These are phyloP conservation scores for Apeltes quadracus DNA, from an alignment of 2,113 vertebrate species.

Conservation along the genomic window DNA sequence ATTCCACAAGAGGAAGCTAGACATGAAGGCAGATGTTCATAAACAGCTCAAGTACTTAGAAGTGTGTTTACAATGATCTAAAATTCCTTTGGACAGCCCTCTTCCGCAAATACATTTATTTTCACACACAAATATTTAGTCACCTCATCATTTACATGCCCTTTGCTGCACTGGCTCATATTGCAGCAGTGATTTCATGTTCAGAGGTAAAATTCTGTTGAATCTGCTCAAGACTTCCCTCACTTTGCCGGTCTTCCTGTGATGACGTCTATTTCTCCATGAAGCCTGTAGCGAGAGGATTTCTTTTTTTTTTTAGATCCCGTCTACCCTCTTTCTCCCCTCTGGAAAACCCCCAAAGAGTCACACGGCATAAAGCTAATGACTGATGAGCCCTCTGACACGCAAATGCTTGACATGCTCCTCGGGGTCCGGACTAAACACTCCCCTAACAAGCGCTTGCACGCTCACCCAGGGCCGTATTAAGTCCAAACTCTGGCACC, in stretches of 20 bases:
- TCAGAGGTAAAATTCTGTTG: constrained; percentile 31
- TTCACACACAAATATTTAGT: constrained; percentile 38
- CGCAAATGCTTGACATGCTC: constrained; percentile 74
- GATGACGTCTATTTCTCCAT: constrained; percentile 34
- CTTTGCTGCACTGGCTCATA: neutral
- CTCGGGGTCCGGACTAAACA: constrained; percentile 74
- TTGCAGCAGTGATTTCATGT: constrained; percentile 30
- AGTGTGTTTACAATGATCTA: constrained; percentile 49
- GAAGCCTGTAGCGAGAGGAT: constrained; percentile 56
- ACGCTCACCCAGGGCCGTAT: constrained; percentile 71
- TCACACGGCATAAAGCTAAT: constrained; percentile 70
- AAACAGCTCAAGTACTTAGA: constrained; percentile 48
- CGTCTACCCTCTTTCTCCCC: constrained; percentile 27
- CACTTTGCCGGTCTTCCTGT: constrained; percentile 33
- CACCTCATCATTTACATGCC: constrained; percentile 3
- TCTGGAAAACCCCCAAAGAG: constrained; percentile 51
- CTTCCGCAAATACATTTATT: constrained; percentile 19
- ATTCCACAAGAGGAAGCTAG: constrained; percentile 28
- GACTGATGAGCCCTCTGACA: constrained; percentile 78
- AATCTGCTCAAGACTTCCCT: constrained; percentile 7
- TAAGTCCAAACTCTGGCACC: constrained; percentile 80
- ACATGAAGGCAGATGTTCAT: constrained; percentile 34
- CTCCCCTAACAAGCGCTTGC: constrained; percentile 76
- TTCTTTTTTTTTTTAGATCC: constrained; percentile 45
- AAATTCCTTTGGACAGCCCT: constrained; percentile 27